Evolutionary conservation across 92 coral and sea anemone species (phyloP).

Genomic region (Desmophyllum pertusum): DNA sequence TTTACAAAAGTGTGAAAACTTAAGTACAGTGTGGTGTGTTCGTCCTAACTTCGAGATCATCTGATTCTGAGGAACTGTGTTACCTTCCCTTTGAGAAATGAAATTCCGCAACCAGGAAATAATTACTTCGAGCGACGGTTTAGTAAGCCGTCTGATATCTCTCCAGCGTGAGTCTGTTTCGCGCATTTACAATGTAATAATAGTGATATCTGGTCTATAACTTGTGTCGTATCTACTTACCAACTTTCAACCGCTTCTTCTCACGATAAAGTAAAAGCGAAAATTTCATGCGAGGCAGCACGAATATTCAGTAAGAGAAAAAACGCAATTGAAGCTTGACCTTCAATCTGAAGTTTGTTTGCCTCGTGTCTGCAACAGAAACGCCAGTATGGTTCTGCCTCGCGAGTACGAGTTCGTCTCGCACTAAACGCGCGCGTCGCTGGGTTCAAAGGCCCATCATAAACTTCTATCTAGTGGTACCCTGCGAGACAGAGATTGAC

Average conservation of each 20-base stretch:
- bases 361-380: background rate
- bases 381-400: background rate
- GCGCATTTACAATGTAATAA: no score
- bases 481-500: no score
- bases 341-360: background rate
- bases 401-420: no score
- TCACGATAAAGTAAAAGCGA: background rate
- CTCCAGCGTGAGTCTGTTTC: no score
- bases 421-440: no score
- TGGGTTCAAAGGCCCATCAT: no score
- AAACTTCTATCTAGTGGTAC: no score
- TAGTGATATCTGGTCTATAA: no score
- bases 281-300: background rate
- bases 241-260: background rate
- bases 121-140: no score
- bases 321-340: no score
- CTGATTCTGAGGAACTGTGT: background rate
- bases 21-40: background rate
- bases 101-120: background rate
- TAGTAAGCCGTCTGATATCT: background rate
- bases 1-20: background rate
- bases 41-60: background rate
- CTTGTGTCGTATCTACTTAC: background rate
- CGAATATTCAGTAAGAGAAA: background rate
- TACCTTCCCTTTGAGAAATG: background rate